These are phyloP conservation scores for Macaria liturata DNA, from an alignment of 2,888 invertebrate genomes.

Conservation along the genomic window DNA sequence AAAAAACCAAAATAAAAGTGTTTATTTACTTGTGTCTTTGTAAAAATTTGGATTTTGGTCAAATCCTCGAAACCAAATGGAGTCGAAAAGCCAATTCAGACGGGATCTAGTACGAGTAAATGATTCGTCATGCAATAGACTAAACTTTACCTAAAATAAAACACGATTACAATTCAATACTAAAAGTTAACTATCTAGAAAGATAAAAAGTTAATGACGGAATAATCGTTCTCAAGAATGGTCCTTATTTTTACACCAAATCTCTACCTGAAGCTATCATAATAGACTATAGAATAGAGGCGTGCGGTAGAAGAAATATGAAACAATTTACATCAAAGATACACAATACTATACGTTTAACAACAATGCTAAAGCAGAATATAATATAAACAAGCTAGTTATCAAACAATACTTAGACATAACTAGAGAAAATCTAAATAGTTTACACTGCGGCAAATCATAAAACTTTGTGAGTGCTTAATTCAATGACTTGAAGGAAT, in stretches of 20 bases:
- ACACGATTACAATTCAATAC: constrained; percentile 22
- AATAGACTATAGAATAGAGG: constrained; percentile 30
- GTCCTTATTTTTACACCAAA: constrained; percentile 21
- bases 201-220: constrained; percentile 9
- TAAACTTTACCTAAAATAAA: constrained; percentile 29
- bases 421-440: constrained; percentile 35
- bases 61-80: background rate
- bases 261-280: constrained; percentile 28
- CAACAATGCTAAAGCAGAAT: constrained; percentile 37
- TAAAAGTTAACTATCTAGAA: constrained; percentile 18
- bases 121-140: constrained; percentile 22
- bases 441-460: constrained; percentile 58
- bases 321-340: constrained; percentile 28
- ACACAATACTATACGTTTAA: constrained; percentile 34
- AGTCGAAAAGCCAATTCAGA: too few relatives aligned
- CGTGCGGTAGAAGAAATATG: constrained; percentile 36
- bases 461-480: constrained; percentile 73
- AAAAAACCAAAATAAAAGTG: too few relatives aligned
- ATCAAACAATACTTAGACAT: constrained; percentile 19
- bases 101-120: too few relatives aligned
- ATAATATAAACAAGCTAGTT: constrained; percentile 32
- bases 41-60: background rate
- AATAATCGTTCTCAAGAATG: constrained; percentile 11
- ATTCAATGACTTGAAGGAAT: constrained; percentile 73
- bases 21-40: too few relatives aligned